phyloP scores from a whole-genome alignment of 2,113 vertebrate genomes.

The Podilymbus podiceps region DNA sequence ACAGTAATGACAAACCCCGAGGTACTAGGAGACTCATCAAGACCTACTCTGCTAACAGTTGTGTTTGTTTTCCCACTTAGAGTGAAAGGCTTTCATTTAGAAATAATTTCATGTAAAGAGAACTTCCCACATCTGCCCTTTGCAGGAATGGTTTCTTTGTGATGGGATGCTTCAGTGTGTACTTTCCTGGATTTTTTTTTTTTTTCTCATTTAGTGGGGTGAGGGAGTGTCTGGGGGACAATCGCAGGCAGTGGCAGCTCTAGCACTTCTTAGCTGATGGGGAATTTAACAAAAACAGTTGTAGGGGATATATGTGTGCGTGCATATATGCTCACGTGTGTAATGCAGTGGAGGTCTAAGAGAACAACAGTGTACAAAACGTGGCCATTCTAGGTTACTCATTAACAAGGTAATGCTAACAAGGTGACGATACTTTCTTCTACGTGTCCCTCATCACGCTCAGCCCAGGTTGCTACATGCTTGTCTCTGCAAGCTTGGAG shows the following conservation, averaged over 20 bases:
- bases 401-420: not conserved
- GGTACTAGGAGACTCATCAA: not conserved
- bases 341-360: no score
- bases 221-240: not conserved
- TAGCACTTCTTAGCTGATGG: not conserved
- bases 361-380: not conserved
- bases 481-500: not conserved
- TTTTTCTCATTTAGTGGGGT: not conserved
- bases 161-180: not conserved
- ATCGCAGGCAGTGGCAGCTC: not conserved
- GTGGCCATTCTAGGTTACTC: fast-evolving
- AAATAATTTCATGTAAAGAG: not conserved
- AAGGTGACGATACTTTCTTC: not conserved
- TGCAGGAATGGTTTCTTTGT: not conserved
- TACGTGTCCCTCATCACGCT: fast-evolving
- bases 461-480: not conserved
- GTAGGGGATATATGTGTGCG: fast-evolving
- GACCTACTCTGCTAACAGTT: not conserved
- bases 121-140: not conserved
- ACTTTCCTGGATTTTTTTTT: not conserved
- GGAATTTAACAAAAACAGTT: not conserved
- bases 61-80: not conserved
- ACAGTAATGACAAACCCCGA: not conserved
- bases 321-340: fast-evolving
- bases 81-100: not conserved